These are phyloP conservation scores for Globia sparganii DNA, from an alignment of 2,888 invertebrate species.

Conservation along the genomic window DNA sequence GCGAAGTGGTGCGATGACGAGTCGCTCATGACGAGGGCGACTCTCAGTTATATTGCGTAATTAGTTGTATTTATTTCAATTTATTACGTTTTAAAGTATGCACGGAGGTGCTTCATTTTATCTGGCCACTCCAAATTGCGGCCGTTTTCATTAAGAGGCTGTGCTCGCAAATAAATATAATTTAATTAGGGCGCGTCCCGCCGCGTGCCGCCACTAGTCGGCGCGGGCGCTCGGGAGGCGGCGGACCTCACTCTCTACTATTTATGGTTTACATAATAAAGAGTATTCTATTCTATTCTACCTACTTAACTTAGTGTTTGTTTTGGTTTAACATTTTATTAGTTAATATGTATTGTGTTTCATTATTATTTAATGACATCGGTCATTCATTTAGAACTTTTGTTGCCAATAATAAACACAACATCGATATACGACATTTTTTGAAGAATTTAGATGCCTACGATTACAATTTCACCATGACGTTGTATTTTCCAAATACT, in stretches of 20 bases:
- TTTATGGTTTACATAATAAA: no score
- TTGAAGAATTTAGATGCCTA: background rate
- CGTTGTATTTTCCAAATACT: background rate
- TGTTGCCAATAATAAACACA: background rate
- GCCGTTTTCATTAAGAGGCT: conserved; percentile 80
- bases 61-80: conserved; percentile 80
- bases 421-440: background rate
- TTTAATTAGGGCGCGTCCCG: conserved; percentile 74
- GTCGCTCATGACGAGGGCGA: conserved; percentile 8
- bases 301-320: conserved; percentile 15
- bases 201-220: conserved; percentile 44
- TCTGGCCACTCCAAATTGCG: conserved; percentile 73
- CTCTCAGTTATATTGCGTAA: conserved; percentile 77
- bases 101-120: conserved; percentile 76
- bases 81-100: conserved; percentile 84
- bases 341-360: conserved; percentile 8
- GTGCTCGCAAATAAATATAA: conserved; percentile 80
- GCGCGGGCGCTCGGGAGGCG: background rate
- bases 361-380: background rate
- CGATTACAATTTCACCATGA: background rate
- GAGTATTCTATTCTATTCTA: no score
- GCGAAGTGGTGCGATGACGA: background rate
- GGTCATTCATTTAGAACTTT: background rate
- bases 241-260: background rate
- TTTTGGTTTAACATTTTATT: conserved; percentile 35